Conservation (phyloP, 2,888 invertebrate genomes). For the Agrotis segetum region DNA sequence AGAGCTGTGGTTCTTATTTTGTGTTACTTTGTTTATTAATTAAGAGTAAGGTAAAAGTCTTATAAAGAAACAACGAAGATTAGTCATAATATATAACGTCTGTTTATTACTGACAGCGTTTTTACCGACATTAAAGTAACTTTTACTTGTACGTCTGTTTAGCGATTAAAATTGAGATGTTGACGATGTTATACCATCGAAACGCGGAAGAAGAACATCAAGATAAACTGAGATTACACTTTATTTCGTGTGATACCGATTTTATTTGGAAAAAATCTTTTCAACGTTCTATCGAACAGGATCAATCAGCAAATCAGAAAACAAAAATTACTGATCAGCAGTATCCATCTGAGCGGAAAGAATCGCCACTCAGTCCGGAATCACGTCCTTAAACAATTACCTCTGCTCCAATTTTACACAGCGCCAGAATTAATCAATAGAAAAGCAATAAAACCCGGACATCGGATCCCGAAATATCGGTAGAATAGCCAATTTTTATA, state of each 20-base stretch:
- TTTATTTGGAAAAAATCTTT: background rate
- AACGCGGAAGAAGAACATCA: background rate
- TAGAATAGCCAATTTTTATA: constrained; percentile 60
- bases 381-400: constrained; percentile 58
- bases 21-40: background rate
- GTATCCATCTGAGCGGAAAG: constrained; percentile 3
- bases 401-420: constrained; percentile 53
- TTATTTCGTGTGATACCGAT: background rate
- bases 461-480: constrained; percentile 55
- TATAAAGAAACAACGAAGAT: no score
- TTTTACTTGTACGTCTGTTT: background rate
- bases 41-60: background rate
- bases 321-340: constrained; percentile 22
- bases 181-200: background rate
- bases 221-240: background rate
- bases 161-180: background rate
- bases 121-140: background rate
- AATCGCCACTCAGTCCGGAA: constrained; percentile 27
- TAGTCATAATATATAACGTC: background rate
- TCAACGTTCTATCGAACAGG: background rate
- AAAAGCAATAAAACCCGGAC: constrained; percentile 61
- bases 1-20: background rate
- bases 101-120: background rate
- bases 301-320: constrained; percentile 3
- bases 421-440: constrained; percentile 61